Evolutionary conservation across 1,140 invertebrate species (phyloP).

Genomic region (Aricia agestis): DNA sequence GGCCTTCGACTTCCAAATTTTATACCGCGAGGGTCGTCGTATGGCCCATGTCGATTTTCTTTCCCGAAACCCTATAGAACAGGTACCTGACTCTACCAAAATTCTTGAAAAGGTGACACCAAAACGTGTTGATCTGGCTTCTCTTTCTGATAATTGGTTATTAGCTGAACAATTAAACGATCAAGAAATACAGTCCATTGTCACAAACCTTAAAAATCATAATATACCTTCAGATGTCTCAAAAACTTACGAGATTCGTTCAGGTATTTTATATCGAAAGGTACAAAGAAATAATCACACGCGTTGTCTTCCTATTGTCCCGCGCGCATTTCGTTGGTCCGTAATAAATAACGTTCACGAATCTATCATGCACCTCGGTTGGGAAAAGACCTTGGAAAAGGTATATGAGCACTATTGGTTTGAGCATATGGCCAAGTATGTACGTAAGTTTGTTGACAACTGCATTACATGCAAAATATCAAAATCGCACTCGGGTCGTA

Average conservation of each 20-base stretch:
- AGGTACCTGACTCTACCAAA: neutral
- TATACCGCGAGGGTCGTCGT: conserved; percentile 6
- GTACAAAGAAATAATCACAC: conserved; percentile 11
- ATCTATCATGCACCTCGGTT: conserved; percentile 34
- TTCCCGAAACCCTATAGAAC: conserved; percentile 13
- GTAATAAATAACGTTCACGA: conserved; percentile 41
- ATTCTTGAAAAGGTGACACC: neutral
- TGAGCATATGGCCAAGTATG: conserved; percentile 27
- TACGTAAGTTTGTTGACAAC: conserved; percentile 33
- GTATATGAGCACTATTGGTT: conserved; percentile 36
- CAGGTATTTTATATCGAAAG: conserved; percentile 19
- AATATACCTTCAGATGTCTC: neutral
- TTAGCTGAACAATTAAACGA: conserved; percentile 20
- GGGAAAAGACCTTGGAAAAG: conserved; percentile 41
- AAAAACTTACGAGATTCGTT: conserved; percentile 26
- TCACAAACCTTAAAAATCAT: neutral
- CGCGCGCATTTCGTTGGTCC: conserved; percentile 26
- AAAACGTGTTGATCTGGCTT: conserved; percentile 12
- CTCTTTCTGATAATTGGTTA: conserved; percentile 1
- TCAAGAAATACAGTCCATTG: conserved; percentile 1
- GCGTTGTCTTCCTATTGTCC: conserved; percentile 21
- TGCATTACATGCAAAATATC: conserved; percentile 31
- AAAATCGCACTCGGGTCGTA: conserved; percentile 18
- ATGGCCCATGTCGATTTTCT: conserved; percentile 24
- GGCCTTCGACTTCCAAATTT: conserved; percentile 22